These are phyloP conservation scores for Aphidoletes aphidimyza DNA, from an alignment of 2,888 invertebrate species.

Conservation along the genomic window DNA sequence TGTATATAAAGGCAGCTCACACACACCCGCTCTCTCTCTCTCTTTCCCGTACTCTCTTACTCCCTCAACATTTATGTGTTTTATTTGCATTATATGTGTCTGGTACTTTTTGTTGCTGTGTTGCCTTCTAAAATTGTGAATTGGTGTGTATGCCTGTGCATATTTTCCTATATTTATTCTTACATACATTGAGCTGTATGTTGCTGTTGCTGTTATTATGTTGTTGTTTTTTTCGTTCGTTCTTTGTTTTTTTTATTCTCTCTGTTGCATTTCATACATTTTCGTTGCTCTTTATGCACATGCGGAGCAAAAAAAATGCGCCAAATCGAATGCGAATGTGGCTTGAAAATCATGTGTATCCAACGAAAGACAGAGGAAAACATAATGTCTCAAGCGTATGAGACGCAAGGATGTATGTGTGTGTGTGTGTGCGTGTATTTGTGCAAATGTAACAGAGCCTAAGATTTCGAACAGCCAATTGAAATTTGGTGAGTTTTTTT, in stretches of 20 bases:
- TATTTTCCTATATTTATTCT: slow-evolving; percentile 37
- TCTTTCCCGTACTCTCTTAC: no score
- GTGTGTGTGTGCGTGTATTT: not conserved
- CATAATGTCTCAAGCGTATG: not conserved
- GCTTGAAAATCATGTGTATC: slow-evolving; percentile 10
- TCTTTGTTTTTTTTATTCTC: not conserved
- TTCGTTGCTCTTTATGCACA: slow-evolving; percentile 5
- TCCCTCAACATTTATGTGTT: not conserved
- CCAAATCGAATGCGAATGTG: not conserved
- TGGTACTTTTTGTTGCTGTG: slow-evolving; percentile 5
- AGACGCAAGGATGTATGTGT: not conserved
- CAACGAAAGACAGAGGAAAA: slow-evolving; percentile 36
- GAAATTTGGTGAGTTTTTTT: not conserved
- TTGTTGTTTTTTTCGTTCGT: not conserved
- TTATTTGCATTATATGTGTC: slow-evolving; percentile 47
- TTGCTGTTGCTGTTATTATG: not conserved
- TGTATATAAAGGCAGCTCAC: slow-evolving; percentile 27
- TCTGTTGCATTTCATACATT: not conserved
- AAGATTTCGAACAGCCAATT: not conserved
- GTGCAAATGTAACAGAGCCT: not conserved
- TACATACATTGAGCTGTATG: not conserved
- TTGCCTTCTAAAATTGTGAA: not conserved
- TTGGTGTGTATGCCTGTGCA: slow-evolving; percentile 31
- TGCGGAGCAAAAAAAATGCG: not conserved
- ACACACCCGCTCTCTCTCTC: no score